Base-by-base conservation (phyloP, 2,888 invertebrate species). In the Dynastes tityus region DNA sequence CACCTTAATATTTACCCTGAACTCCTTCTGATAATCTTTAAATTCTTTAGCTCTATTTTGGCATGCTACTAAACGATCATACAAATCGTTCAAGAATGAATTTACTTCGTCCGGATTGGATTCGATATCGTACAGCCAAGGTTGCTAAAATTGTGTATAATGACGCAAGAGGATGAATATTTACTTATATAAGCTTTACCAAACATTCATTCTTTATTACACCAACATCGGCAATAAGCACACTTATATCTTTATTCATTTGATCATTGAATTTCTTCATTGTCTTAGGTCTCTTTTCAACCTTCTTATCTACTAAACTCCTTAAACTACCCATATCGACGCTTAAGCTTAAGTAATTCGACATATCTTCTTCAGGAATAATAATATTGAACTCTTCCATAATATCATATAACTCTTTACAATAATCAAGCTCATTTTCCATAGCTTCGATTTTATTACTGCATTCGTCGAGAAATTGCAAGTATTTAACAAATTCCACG, bases 391-490 rank as follows among this genome's bases (percentile, higher is more conserved):
- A 97, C 85, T 95, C 94, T 78, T 96, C 95, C 89, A 96, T 95
- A 3, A 97, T 91, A 81, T 96, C 94, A 85, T 96, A 95, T 78
- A 96, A 88, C 84, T 97, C 96, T 82, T 95, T 94, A 5, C 95
- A 92, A 86, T 96, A 95, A 85, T 96, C 95, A 4, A 96, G 89
- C 45, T 93, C 91, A 65, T 91, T 90, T 85, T 96, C 96, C 84
- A 97, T 91, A 32, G 89, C 89, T 32, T 93, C 93, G 75, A 96
- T 92, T 85, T 93, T 91, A 1, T 90, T 86, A 81, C 27, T 55
- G 29, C 78, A 78, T 75, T 80, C 91, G 78, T 96, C 94, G 71
- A 96, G 86, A 89, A 95, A 93, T 67, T 90, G 91, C 78, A 96
- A 91, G 84, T 92, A 95, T 13, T 91, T 91, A 0, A 95, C 95